phyloP scores from a whole-genome alignment of 2,113 vertebrate species.

The Panurus biarmicus region DNA sequence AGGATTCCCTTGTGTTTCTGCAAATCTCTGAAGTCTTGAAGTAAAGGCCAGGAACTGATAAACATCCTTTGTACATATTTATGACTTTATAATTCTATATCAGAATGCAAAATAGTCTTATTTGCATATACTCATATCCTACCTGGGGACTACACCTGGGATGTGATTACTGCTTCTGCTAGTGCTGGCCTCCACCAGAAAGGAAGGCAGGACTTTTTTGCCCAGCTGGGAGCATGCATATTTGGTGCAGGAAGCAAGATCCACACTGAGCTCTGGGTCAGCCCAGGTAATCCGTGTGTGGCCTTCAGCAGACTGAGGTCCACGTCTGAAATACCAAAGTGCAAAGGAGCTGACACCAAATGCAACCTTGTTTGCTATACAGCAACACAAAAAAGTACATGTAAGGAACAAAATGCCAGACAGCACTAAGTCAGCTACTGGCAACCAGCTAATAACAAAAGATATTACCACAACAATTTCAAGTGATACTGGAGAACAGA shows the following conservation, averaged over 20 bases:
- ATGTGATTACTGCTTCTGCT: background rate
- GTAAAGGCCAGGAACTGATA: background rate
- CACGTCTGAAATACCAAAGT: fast-evolving
- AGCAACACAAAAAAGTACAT: background rate
- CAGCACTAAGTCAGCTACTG: background rate
- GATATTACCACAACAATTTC: background rate
- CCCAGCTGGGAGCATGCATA: fast-evolving
- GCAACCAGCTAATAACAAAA: background rate
- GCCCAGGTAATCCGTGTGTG: too few species aligned
- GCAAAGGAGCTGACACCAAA: background rate
- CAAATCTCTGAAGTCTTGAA: background rate
- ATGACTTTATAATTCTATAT: background rate
- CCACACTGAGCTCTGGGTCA: background rate
- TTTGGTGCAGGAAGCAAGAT: background rate
- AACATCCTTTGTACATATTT: background rate
- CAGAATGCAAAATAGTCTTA: background rate
- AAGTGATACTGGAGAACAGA: background rate
- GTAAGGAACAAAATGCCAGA: background rate
- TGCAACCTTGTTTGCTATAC: background rate
- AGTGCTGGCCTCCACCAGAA: background rate
- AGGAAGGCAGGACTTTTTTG: background rate
- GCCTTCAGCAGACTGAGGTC: background rate
- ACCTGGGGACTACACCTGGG: background rate
- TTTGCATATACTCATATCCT: too few species aligned
- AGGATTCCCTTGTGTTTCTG: background rate